phyloP scores from a whole-genome alignment of 2,113 vertebrate genomes.

The Thymallus thymallus region DNA sequence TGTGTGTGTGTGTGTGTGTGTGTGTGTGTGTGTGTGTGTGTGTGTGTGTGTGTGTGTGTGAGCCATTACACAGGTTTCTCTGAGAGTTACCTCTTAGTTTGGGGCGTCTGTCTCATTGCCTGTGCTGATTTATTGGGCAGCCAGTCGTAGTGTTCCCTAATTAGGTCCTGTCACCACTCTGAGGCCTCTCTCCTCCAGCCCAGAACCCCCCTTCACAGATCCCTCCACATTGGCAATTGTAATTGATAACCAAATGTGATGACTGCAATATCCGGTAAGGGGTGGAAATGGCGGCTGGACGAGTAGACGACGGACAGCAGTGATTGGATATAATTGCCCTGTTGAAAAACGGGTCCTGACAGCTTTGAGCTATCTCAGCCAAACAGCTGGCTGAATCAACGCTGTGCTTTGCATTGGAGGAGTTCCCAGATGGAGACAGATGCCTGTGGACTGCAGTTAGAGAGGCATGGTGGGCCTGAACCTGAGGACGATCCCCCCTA shows the following conservation, averaged over 20 bases:
- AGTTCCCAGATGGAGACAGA: slow-evolving; percentile 48
- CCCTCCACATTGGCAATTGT: slow-evolving; percentile 18
- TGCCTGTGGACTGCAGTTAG: slow-evolving; percentile 7
- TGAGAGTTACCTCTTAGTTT: background rate
- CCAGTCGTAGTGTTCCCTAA: slow-evolving; percentile 30
- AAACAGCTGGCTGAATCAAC: slow-evolving; percentile 62
- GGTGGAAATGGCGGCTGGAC: slow-evolving; percentile 35
- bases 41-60: background rate
- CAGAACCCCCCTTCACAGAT: slow-evolving; percentile 8
- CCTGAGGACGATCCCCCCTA: background rate
- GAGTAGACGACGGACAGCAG: background rate
- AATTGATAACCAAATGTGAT: slow-evolving; percentile 51
- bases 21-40: slow-evolving; percentile 4
- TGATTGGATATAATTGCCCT: slow-evolving; percentile 30
- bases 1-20: background rate
- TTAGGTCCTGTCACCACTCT: slow-evolving; percentile 29
- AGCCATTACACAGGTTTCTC: background rate
- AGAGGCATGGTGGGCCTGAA: background rate
- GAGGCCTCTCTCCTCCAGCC: slow-evolving; percentile 3
- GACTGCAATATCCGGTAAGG: slow-evolving; percentile 19
- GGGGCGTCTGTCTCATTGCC: slow-evolving; percentile 11
- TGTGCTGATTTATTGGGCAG: slow-evolving; percentile 21
- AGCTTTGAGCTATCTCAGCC: slow-evolving; percentile 55
- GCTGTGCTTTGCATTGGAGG: slow-evolving; percentile 45
- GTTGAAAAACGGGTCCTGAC: slow-evolving; percentile 38